Conservation (phyloP, 2,888 invertebrate species). For the Caenorhabditis becei region DNA sequence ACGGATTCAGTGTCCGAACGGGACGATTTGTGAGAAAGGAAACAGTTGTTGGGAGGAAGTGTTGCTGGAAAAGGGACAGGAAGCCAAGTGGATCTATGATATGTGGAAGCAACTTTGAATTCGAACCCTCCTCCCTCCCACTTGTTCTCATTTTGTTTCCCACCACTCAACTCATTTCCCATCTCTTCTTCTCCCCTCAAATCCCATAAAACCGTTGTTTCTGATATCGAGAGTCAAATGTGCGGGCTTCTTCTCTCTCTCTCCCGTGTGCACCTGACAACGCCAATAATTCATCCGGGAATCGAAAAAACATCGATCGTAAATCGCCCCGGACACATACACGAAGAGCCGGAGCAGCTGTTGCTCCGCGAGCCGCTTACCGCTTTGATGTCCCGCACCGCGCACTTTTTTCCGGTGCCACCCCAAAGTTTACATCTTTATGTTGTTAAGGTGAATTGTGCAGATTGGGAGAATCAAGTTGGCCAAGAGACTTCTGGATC, state of each 20-base stretch:
- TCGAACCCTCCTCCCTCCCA: too few relatives aligned
- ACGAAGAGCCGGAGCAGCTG: constrained; percentile 30
- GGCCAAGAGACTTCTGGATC: background rate
- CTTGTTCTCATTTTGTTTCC: background rate
- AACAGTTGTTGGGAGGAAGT: constrained; percentile 36
- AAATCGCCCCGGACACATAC: constrained; percentile 27
- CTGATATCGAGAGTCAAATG: constrained; percentile 44
- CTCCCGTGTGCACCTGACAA: constrained; percentile 47
- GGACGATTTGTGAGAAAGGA: constrained; percentile 15
- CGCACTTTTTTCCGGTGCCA: constrained; percentile 49
- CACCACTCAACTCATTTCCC: constrained; percentile 22
- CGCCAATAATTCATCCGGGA: constrained; percentile 52
- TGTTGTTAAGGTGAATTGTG: constrained; percentile 26
- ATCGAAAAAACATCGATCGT: constrained; percentile 59
- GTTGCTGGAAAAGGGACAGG: background rate
- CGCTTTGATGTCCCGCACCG: constrained; percentile 48
- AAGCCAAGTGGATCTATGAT: constrained; percentile 13
- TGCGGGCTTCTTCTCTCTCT: constrained; percentile 2
- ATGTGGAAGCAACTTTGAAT: constrained; percentile 23
- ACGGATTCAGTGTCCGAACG: constrained; percentile 23
- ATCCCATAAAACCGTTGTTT: constrained; percentile 46
- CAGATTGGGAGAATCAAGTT: constrained; percentile 11
- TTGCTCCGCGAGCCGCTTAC: constrained; percentile 6
- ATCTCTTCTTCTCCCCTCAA: constrained; percentile 12
- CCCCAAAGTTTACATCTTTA: constrained; percentile 49